Evolutionary conservation across 1,140 invertebrate species (phyloP).

Genomic region (Orchestia grillus): DNA sequence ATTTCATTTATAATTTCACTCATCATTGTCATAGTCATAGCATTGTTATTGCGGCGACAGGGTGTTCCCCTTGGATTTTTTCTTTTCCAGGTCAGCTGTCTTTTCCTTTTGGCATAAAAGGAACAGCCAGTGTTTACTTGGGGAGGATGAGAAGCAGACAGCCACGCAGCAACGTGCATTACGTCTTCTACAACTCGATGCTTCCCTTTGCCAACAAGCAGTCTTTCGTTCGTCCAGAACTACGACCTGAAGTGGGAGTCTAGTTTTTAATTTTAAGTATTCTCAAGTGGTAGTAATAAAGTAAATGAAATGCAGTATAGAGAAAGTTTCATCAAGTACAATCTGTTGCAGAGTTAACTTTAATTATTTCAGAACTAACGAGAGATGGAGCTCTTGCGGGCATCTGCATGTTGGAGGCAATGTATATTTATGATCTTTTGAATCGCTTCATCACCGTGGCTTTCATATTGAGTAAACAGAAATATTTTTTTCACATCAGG

Average conservation of each 20-base stretch:
- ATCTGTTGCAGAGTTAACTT: neutral
- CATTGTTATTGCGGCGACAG: neutral
- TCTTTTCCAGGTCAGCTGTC: neutral
- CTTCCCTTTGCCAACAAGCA: neutral
- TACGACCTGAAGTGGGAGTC: neutral
- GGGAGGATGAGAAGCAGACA: neutral
- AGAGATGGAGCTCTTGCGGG: neutral
- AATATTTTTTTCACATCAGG: neutral
- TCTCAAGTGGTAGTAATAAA: neutral
- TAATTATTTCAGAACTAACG: neutral
- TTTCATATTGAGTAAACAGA: neutral
- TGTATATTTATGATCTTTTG: neutral
- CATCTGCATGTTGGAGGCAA: neutral
- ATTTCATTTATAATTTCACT: no score
- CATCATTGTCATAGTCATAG: neutral
- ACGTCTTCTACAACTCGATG: neutral
- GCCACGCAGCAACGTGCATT: neutral
- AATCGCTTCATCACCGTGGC: neutral
- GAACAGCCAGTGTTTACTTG: neutral
- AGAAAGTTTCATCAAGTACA: neutral
- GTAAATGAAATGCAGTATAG: neutral
- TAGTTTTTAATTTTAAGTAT: neutral
- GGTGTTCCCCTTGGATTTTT: neutral
- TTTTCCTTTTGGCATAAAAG: neutral
- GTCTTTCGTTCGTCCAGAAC: neutral